Evolutionary conservation across 1,140 invertebrate species (phyloP), one percentile per base, ranked within the genome.

Genomic region (Homalodisca vitripennis): DNA sequence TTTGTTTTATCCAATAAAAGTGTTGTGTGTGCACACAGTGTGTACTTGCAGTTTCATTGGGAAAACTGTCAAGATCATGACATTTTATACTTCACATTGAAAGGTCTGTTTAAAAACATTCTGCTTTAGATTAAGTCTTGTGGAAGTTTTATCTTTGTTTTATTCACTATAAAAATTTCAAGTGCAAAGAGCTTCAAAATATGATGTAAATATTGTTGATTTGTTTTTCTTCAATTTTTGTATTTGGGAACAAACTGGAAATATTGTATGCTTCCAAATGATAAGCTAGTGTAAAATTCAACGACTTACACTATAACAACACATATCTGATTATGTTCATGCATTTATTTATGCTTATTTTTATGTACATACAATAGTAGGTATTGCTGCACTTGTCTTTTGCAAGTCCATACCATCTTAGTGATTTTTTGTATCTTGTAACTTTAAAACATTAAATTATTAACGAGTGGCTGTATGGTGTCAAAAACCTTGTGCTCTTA

Each of bases 381-480:
- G n/a, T 10, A 41, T 41, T 24, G 14, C 55, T 27, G 55, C 55
- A 60, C 55, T 27, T 60, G 55, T 27, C 55, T 60, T 60, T 60
- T 29, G 55, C 27, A 60, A 60, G n/a, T 10, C 26, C 10, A 60
- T 41, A 51, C 48, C 22, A 3, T 51, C 3, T 24, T 27, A 60
- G 55, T 60, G 26, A 60, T 27, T 60, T 27, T 60, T 60, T 60
- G 55, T 60, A 60, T 60, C 55, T 60, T 60, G 55, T 60, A 60
- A 22, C 24, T 60, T 60, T 60, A 6, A 26, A 60, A 27, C 26
- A 10, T 41, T 26, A 29, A 60, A 60, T 60, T 26, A 60, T 60
- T 60, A 60, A 60, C 14, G 29, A 60, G 26, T 27, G 55, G 26
- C 55, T 60, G 27, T 60, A 30, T 60, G 55, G 55, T 60, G 55